phyloP scores from a whole-genome alignment of 2,113 vertebrate species.

The Ceyx margarethae region DNA sequence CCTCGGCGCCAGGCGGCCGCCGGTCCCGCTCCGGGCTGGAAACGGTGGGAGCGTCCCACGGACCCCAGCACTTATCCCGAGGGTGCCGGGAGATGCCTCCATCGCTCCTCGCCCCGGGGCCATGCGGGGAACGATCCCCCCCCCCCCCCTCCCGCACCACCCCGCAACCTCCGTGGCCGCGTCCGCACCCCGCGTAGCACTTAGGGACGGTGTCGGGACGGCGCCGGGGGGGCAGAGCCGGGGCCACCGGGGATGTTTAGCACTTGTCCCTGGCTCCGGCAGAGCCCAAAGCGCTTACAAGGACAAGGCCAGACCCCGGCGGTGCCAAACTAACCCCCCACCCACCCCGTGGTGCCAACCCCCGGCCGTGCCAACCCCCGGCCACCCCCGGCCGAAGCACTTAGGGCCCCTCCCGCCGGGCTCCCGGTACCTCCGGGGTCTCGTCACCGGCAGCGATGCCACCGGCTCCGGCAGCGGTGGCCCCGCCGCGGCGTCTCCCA shows the following conservation, averaged over 20 bases:
- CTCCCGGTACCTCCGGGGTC: neutral
- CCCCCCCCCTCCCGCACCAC: too few species aligned
- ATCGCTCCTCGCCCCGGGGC: neutral
- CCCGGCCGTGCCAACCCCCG: neutral
- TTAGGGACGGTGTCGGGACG: neutral
- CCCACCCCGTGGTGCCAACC: neutral
- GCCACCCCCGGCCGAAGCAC: neutral
- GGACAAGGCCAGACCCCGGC: neutral
- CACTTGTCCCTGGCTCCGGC: conserved; percentile 17
- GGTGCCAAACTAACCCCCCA: neutral
- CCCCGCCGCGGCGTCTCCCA: rapidly evolving
- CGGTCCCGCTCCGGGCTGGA: neutral
- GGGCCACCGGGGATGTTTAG: neutral
- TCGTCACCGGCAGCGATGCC: too few species aligned
- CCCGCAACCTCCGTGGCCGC: neutral
- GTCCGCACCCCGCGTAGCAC: neutral
- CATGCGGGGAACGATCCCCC: neutral
- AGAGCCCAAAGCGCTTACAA: neutral
- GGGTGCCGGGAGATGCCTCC: neutral
- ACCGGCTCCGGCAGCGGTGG: rapidly evolving
- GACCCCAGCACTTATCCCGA: conserved; percentile 45
- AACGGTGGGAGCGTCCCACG: neutral
- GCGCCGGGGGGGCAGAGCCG: neutral
- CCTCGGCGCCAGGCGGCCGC: neutral
- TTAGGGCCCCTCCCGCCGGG: neutral